phyloP scores from a whole-genome alignment of 2,888 invertebrate genomes.

The Abscondita cerata region DNA sequence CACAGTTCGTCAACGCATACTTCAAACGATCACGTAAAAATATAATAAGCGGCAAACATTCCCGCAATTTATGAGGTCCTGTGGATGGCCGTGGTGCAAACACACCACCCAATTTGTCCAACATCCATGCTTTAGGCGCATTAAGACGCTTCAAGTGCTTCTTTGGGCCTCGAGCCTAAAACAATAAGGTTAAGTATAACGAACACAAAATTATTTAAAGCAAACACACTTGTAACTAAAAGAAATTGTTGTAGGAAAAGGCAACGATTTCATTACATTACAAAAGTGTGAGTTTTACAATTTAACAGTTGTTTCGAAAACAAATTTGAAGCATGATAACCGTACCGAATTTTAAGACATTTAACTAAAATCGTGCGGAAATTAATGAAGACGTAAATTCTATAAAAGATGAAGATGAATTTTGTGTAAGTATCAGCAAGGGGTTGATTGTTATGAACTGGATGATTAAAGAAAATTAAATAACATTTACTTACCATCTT shows the following conservation, averaged over 20 bases:
- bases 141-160: slow-evolving; percentile 99
- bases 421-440: too few species aligned
- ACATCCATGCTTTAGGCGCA: slow-evolving; percentile 99
- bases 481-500: slow-evolving; percentile 45
- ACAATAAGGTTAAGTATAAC: slow-evolving; percentile 39
- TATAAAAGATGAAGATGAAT: too few species aligned
- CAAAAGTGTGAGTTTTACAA: too few species aligned
- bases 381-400: too few species aligned
- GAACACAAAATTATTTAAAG: too few species aligned
- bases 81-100: slow-evolving; percentile 97
- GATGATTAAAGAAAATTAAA: slow-evolving; percentile 33
- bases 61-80: slow-evolving; percentile 97
- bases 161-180: slow-evolving; percentile 96
- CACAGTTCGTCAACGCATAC: slow-evolving; percentile 96
- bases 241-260: neutral
- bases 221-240: neutral
- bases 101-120: slow-evolving; percentile 98
- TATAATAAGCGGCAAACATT: slow-evolving; percentile 94
- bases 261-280: too few species aligned
- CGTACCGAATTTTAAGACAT: too few species aligned
- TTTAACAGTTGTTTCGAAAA: too few species aligned
- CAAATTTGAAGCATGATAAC: too few species aligned
- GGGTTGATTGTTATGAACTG: slow-evolving; percentile 7
- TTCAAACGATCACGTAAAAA: slow-evolving; percentile 97
- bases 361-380: too few species aligned